These are phyloP conservation scores for Sminthopsis crassicaudata DNA, from an alignment of 2,113 vertebrate species.

Conservation along the genomic window DNA sequence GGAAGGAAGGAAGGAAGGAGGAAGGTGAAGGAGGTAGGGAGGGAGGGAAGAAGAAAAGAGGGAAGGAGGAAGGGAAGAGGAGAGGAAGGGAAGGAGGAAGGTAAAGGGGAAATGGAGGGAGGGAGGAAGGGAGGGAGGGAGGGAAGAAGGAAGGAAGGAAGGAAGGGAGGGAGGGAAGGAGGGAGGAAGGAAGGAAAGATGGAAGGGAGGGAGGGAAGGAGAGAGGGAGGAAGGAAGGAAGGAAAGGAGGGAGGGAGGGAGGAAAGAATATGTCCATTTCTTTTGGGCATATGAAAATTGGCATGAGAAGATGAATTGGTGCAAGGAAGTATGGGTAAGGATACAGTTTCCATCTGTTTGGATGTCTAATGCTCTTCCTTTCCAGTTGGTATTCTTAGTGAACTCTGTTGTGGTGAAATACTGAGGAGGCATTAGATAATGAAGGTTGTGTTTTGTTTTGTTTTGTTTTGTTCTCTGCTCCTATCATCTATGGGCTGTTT, in stretches of 20 bases:
- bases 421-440: background rate
- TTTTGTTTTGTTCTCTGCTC: background rate
- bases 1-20: rapidly evolving
- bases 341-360: background rate
- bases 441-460: background rate
- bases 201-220: no score
- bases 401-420: background rate
- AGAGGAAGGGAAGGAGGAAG: no score
- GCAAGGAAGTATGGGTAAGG: background rate
- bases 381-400: background rate
- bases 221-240: no score
- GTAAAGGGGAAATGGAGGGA: no score
- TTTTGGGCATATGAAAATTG: background rate
- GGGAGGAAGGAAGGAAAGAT: no score
- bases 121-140: no score
- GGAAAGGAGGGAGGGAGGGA: background rate
- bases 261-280: no score
- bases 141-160: no score
- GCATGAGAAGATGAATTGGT: background rate
- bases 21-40: no score
- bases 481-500: background rate
- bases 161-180: background rate
- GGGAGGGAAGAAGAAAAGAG: no score
- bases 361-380: background rate
- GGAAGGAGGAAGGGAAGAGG: no score